Percentiles rank a stretch among this genome's conserved stretches.
phyloP scores from a whole-genome alignment of 2,113 vertebrate genomes.

The Vireo altiloquus region DNA sequence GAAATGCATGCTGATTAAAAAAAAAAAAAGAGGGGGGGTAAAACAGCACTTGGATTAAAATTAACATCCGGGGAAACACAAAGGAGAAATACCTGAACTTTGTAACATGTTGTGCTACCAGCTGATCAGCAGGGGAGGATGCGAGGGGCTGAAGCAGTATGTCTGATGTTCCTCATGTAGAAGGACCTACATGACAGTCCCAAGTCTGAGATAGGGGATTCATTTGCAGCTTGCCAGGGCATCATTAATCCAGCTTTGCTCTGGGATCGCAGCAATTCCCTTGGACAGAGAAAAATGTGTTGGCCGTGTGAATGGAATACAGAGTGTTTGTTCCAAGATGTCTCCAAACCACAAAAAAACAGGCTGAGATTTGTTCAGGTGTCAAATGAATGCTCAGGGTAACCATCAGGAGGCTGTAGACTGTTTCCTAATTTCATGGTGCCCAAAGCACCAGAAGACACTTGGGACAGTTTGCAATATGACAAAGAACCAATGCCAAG shows the following conservation, averaged over 20 bases:
- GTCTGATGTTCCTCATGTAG: neutral
- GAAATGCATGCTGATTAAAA: neutral
- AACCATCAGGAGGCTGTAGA: neutral
- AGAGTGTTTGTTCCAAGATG: rapidly evolving
- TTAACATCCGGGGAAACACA: neutral
- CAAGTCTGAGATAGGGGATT: neutral
- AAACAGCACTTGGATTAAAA: neutral
- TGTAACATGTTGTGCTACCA: neutral
- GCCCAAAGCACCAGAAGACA: neutral
- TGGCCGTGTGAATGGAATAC: neutral
- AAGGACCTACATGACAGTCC: neutral
- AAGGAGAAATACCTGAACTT: neutral
- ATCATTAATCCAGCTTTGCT: neutral
- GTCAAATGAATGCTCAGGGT: neutral
- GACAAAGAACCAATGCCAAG: neutral
- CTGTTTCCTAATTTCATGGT: neutral
- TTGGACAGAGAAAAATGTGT: neutral
- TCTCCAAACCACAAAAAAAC: neutral
- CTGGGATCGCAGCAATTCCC: neutral
- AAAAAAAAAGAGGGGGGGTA: rapidly evolving
- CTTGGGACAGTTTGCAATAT: neutral
- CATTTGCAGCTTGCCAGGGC: neutral
- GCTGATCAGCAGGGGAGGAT: neutral
- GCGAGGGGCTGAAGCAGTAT: rapidly evolving
- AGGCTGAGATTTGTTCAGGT: neutral